Evolutionary conservation across 2,113 vertebrate genomes (phyloP), one percentile per base, ranked within the genome.

Genomic region (Daphoenositta chrysoptera): DNA sequence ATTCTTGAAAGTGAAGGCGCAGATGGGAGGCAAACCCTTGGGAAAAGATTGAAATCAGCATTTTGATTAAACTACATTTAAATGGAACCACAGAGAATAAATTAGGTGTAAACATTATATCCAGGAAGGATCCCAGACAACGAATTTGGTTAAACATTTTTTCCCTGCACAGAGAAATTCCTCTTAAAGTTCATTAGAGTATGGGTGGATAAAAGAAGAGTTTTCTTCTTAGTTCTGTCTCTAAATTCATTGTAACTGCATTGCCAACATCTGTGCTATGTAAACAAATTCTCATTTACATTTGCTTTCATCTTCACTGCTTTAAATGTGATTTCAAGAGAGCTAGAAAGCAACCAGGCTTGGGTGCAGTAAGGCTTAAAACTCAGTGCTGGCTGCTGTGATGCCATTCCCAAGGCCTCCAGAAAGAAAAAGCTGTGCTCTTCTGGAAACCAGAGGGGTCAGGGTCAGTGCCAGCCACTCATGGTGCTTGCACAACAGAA

Each of bases 161-260:
- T 87, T 56, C 9, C 2, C 40, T 48, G 48, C 66, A 60, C 37
- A 53, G 48, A 90, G 75, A 88, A 79, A 75, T 42, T 42, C 30
- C 19, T 89, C 54, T 72, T 44, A 9, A 44, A 78, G 35, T 83
- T 96, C 68, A 31, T 87, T 89, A 78, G 94, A 88, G 56, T 63
- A 94, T 51, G 69, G 80, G 83, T 93, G 87, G 86, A 95, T 96
- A 60, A 94, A 97, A 96, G 94, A 90, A 87, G 17, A 56, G 19
- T 75, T 94, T 95, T 92, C 70, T 60, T 82, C 64, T 81, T 75
- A 54, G 71, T 54, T 78, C 51, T 93, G 9, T 56, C 68, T 92
- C 68, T 87, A 63, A 94, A 95, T 66, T 93, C 13, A 44, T 37
- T 86, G 56, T 92, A 93, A 89, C 88, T 95, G 54, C 8, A 2